Evolutionary conservation across 2,797 vertebrate genomes (phyloP).

Genomic region (Pyrrhura leucotis): DNA sequence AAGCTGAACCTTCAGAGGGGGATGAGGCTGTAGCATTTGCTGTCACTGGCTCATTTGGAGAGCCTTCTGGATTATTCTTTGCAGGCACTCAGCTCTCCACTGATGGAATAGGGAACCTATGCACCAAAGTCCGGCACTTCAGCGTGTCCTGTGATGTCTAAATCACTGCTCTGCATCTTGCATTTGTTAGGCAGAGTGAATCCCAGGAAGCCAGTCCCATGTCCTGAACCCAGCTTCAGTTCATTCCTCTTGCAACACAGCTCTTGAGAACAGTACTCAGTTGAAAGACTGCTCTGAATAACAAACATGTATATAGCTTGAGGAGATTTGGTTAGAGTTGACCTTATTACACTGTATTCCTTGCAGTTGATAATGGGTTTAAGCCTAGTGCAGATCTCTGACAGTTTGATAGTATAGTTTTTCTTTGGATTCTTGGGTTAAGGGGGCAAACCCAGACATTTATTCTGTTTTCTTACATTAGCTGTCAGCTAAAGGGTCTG

Average conservation of each 20-base stretch:
- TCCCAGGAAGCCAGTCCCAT: background rate
- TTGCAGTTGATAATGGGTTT: background rate
- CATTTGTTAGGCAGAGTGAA: accelerated
- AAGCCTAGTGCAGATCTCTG: background rate
- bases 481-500: background rate
- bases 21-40: background rate
- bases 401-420: background rate
- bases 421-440: background rate
- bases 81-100: background rate
- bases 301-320: background rate
- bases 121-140: background rate
- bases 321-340: background rate
- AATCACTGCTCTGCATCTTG: background rate
- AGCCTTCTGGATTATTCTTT: background rate
- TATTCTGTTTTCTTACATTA: background rate
- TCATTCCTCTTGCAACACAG: background rate
- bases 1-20: background rate
- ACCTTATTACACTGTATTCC: background rate
- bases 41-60: background rate
- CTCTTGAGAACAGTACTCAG: background rate
- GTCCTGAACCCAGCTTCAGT: background rate
- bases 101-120: background rate
- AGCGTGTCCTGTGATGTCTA: background rate
- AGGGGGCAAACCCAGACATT: background rate
- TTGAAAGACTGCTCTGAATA: background rate